Percentiles rank a stretch among this genome's conserved stretches.
Conservation (phyloP, 2,888 invertebrate species). For the Chalcis sispes region DNA sequence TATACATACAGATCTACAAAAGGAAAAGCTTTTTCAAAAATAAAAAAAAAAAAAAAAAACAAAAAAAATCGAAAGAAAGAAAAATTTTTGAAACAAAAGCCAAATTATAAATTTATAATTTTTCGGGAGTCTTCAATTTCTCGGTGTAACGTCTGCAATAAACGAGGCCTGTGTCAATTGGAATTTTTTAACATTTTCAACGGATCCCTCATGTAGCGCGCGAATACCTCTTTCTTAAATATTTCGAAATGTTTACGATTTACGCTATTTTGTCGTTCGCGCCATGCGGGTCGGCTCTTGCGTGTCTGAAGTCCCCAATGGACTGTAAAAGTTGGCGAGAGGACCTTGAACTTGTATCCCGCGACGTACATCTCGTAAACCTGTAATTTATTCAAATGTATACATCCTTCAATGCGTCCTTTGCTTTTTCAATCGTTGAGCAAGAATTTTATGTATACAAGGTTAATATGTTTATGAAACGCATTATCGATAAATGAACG, state of each 20-base stretch:
- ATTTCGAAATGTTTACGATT: slow-evolving; percentile 89
- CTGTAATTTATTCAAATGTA: slow-evolving; percentile 76
- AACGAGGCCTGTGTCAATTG: slow-evolving; percentile 55
- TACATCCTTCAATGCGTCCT: too few species aligned
- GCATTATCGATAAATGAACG: too few species aligned
- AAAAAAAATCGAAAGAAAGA: too few species aligned
- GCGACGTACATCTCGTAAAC: slow-evolving; percentile 95
- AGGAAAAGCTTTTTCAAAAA: too few species aligned
- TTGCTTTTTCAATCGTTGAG: too few species aligned
- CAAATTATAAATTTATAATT: too few species aligned
- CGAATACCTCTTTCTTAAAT: slow-evolving; percentile 90
- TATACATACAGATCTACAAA: background rate
- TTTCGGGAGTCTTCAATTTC: too few species aligned
- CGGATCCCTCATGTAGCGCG: slow-evolving; percentile 84
- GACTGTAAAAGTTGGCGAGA: slow-evolving; percentile 92
- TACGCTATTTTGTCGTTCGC: slow-evolving; percentile 90
- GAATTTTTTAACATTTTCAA: slow-evolving; percentile 76
- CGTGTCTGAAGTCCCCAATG: slow-evolving; percentile 93
- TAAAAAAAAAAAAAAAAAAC: too few species aligned
- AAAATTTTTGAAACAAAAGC: too few species aligned
- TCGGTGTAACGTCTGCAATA: background rate
- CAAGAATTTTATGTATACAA: too few species aligned
- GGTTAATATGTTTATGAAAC: too few species aligned
- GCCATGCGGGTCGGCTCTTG: slow-evolving; percentile 87
- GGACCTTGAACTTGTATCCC: slow-evolving; percentile 91